Evolutionary conservation across 2,888 invertebrate species (phyloP).

Genomic region (Pandemis heparana): DNA sequence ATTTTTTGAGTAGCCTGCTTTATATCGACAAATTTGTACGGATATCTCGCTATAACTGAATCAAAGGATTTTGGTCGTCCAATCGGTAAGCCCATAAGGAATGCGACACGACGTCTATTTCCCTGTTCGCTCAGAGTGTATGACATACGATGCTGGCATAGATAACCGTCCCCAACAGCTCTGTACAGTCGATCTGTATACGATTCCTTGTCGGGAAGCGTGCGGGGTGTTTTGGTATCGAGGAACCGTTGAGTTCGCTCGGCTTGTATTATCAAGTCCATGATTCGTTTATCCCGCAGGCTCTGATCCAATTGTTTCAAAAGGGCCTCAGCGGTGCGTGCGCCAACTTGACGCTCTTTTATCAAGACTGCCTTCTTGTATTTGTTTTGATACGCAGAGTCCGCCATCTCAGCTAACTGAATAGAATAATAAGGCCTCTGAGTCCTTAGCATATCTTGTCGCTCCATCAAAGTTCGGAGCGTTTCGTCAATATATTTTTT

Average conservation of each 20-base stretch:
- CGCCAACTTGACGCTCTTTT: slow-evolving; percentile 73
- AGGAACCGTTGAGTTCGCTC: slow-evolving; percentile 80
- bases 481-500: slow-evolving; percentile 65
- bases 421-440: slow-evolving; percentile 79
- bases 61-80: slow-evolving; percentile 77
- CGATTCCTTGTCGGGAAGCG: slow-evolving; percentile 73
- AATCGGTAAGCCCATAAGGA: slow-evolving; percentile 76
- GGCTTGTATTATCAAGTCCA: slow-evolving; percentile 75
- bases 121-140: slow-evolving; percentile 78
- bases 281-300: slow-evolving; percentile 66
- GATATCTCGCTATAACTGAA: slow-evolving; percentile 80
- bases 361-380: slow-evolving; percentile 69
- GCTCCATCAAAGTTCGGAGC: slow-evolving; percentile 67
- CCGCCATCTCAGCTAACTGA: slow-evolving; percentile 75
- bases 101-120: slow-evolving; percentile 77
- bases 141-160: slow-evolving; percentile 73
- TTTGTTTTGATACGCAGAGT: slow-evolving; percentile 72
- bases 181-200: slow-evolving; percentile 76
- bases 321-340: slow-evolving; percentile 69
- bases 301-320: slow-evolving; percentile 70
- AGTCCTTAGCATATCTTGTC: slow-evolving; percentile 77
- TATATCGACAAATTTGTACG: slow-evolving; percentile 75
- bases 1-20: slow-evolving; percentile 73
- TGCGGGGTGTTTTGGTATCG: slow-evolving; percentile 72
- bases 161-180: slow-evolving; percentile 76